Percentiles rank a stretch among this genome's conserved stretches.
Evolutionary conservation across 2,113 vertebrate species (phyloP).

Genomic region (Struthidea cinerea): DNA sequence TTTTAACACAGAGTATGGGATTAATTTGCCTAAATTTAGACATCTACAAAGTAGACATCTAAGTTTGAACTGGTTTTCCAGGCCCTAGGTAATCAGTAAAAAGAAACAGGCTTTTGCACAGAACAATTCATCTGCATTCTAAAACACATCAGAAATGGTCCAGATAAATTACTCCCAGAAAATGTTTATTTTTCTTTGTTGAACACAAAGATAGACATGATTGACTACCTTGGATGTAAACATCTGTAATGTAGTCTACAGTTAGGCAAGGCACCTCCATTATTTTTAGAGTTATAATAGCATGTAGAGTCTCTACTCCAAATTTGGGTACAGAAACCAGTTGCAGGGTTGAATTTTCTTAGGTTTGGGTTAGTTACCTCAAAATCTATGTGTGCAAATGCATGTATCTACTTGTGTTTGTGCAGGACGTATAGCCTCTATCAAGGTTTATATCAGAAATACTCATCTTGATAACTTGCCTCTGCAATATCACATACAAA

Average conservation of each 20-base stretch:
- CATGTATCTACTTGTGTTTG: not conserved
- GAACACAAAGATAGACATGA: not conserved
- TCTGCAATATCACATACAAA: not conserved
- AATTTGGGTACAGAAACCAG: not conserved
- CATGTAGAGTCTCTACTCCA: not conserved
- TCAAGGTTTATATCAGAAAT: not conserved
- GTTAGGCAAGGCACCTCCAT: not conserved
- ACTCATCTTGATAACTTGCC: not conserved
- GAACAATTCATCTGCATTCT: not conserved
- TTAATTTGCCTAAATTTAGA: conserved; percentile 29
- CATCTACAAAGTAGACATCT: not conserved
- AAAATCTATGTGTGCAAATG: not conserved
- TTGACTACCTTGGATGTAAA: not conserved
- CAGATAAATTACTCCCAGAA: not conserved
- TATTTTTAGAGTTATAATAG: not conserved
- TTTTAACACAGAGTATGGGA: conserved; percentile 1
- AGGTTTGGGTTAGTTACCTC: not conserved
- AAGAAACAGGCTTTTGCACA: not conserved
- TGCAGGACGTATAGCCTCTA: not conserved
- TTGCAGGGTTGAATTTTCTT: not conserved
- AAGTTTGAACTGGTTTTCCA: conserved; percentile 4
- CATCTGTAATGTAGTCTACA: not conserved
- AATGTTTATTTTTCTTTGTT: conserved; percentile 11
- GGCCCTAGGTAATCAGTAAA: conserved; percentile 15
- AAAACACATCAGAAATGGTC: not conserved